Base-by-base conservation (phyloP, 2,888 invertebrate species). In the Athalia rosae region DNA sequence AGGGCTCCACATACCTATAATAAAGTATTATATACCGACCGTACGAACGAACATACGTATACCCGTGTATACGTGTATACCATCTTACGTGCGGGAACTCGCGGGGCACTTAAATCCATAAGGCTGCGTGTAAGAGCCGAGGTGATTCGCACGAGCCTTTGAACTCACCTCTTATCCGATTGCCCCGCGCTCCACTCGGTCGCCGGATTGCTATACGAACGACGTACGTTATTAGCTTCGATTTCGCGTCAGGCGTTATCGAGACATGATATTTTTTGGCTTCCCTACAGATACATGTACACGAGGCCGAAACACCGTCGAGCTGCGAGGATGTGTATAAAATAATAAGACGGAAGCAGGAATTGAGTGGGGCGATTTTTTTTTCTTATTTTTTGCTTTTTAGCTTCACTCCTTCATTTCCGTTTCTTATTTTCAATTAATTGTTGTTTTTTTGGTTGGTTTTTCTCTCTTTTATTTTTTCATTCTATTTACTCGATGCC, bases 121-220 rank as follows among this genome's bases (percentile, higher is more conserved):
- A 9, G 48, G 67, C 67, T 50, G 67, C 67, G 64, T 64, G 64
- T 45, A 47, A 13, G 47, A 47, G 64, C 13, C 47, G 28, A 28
- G 67, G 67, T 67, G 67, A 67, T 67, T 67, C 48, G 47, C 67
- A 50, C 53, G 67, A 67, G 67, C 67, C 67, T 67, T 67, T 67
- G 67, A 67, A 67, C 59, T 28, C 28, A 28, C 28, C 71, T 59
- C 41, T 71, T 71, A 71, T 71, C 71, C 71, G 58, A 69, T 69
- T 56, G 69, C 56, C 56, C 41, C 53, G 41, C 28, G 28, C 28
- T 28, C 28, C 28, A 28, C 28, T 28, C 28, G 28, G 1, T 28
- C 28, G 28, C 28, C 28, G 28, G 28, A 28, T 28, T 28, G 28
- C 28, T 28, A 28, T n/a, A 53, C n/a, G 53, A n/a, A 6, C n/a